A percentile compares a stretch with the other conserved stretches of the same genome.
Evolutionary conservation across 2,113 vertebrate species (phyloP).

Genomic region (Nothocercus julius): DNA sequence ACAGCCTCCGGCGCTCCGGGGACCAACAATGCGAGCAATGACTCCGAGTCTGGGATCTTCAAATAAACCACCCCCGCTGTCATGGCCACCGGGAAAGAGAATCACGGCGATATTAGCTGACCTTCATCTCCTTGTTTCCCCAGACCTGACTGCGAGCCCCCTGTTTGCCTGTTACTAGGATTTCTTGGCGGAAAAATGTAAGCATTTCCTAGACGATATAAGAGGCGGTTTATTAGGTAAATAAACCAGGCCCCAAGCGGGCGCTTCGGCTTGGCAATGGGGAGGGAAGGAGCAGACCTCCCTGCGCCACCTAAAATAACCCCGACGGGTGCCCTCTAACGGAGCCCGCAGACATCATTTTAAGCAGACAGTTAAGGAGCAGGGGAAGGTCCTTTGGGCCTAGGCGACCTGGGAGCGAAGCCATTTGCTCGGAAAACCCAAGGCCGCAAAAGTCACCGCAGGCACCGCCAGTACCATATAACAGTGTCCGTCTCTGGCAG

Average conservation of each 20-base stretch:
- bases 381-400: constrained; percentile 50
- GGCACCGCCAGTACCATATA: background rate
- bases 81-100: constrained; percentile 96
- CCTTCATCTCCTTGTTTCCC: constrained; percentile 94
- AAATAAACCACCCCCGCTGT: constrained; percentile 97
- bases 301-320: constrained; percentile 46
- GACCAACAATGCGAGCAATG: constrained; percentile 89
- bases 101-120: constrained; percentile 95
- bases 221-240: constrained; percentile 89
- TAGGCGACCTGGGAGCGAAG: background rate
- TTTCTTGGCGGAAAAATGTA: constrained; percentile 85
- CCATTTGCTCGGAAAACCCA: constrained; percentile 24
- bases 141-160: constrained; percentile 88
- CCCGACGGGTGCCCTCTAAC: background rate
- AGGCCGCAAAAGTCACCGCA: constrained; percentile 49
- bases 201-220: constrained; percentile 83
- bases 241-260: constrained; percentile 80
- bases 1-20: constrained; percentile 77
- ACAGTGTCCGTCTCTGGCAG: background rate
- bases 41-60: constrained; percentile 98
- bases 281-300: constrained; percentile 62
- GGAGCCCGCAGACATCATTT: background rate
- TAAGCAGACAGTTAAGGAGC: constrained; percentile 52
- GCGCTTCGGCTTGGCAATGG: constrained; percentile 72
- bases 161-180: constrained; percentile 94